Base-by-base conservation (phyloP, 2,888 invertebrate species). In the Troides aeacus region DNA sequence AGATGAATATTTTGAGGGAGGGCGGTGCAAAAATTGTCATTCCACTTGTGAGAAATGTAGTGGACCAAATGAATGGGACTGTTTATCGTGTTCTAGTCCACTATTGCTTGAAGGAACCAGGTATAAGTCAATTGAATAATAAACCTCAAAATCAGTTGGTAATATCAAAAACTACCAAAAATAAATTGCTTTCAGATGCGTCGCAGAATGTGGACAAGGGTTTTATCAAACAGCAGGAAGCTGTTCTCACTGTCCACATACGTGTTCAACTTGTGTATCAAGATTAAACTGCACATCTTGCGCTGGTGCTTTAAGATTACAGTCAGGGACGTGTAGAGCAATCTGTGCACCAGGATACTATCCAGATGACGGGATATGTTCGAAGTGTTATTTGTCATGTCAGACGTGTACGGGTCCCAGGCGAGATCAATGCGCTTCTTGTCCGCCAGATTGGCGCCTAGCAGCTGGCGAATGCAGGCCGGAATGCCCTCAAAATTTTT, bases 391-490 rank as follows among this genome's bases (percentile, higher is more conserved):
- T 81, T 93, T 97, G 73, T 96, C 96, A 63, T 97, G 97, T 84
- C 95, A 95, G 84, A 97, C 97, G 17, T 97, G 97, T 84, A 90
- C 96, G 71, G 97, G 97, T 1, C 97, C 97, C 0, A 94, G 96
- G 75, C 94, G 96, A 73, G 96, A 97, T 82, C 97, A 97, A 80
- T 97, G 97, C 81, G 97, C 97, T 0, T 94, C 95, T 39, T 97
- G 97, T 84, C 96, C 96, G 0, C 93, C 93, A 46, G 96, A 95
- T 24, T 97, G 96, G 96, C 95, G 96, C 82, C 84, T 97, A 72
- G 95, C 96, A 7, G 96, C 96, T 2, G 97, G 97, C 2, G 96
- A 97, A 84, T 97, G 97, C 79, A 94, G 96, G 80, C 96, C 96
- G 0, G 96, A 96, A 81, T 97, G 97, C 84, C 97, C 97, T 1